phyloP scores from a whole-genome alignment of 2,797 vertebrate genomes.

The Craterocephalus amniculus region DNA sequence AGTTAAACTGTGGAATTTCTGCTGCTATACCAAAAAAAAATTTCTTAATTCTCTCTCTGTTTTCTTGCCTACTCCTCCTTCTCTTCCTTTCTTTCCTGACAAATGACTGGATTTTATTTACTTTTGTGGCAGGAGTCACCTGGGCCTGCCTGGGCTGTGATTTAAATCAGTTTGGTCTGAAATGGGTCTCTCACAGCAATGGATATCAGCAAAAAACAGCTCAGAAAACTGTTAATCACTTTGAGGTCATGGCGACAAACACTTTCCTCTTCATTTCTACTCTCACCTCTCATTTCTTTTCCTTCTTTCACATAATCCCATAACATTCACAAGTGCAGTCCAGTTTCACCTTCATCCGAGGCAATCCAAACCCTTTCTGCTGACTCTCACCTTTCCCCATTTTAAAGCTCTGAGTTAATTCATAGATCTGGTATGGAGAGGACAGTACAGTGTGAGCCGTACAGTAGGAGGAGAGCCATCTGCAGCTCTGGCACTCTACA shows the following conservation, averaged over 20 bases:
- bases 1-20: neutral
- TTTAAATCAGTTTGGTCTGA: conserved; percentile 56
- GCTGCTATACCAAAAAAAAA: neutral
- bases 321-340: conserved; percentile 50
- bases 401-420: conserved; percentile 37
- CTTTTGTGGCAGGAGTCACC: conserved; percentile 58
- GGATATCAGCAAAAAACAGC: conserved; percentile 15
- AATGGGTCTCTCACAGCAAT: conserved; percentile 52
- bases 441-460: conserved; percentile 55
- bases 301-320: conserved; percentile 41
- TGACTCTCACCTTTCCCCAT: conserved; percentile 30
- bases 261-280: conserved; percentile 18
- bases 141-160: conserved; percentile 49
- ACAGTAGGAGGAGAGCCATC: conserved; percentile 79
- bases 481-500: conserved; percentile 76
- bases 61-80: conserved; percentile 3
- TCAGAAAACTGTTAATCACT: conserved; percentile 16
- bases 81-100: conserved; percentile 33
- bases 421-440: neutral
- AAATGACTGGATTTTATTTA: conserved; percentile 65
- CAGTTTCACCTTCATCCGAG: conserved; percentile 38
- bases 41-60: conserved; percentile 2
- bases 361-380: conserved; percentile 27
- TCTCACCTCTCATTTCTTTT: conserved; percentile 23
- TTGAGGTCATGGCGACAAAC: conserved; percentile 34